phyloP scores from a whole-genome alignment of 2,113 vertebrate genomes.

The Plectropomus leopardus region DNA sequence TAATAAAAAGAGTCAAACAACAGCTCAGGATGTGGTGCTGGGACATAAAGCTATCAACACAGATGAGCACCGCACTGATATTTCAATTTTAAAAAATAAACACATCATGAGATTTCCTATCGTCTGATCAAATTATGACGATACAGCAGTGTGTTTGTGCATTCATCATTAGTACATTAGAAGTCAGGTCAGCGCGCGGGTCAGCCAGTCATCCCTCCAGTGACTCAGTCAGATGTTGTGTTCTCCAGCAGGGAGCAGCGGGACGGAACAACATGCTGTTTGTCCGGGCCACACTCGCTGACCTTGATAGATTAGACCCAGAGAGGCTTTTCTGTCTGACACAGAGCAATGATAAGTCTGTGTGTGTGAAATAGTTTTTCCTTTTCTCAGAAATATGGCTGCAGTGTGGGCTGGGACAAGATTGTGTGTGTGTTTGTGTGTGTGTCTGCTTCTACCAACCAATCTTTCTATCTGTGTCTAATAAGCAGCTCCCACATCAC shows the following conservation, averaged over 20 bases:
- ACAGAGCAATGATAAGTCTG: conserved; percentile 81
- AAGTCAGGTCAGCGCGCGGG: background rate
- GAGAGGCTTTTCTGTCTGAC: conserved; percentile 79
- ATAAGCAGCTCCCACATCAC: conserved; percentile 51
- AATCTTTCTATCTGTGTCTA: conserved; percentile 67
- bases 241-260: conserved; percentile 66
- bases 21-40: background rate
- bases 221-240: conserved; percentile 45
- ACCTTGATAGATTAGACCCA: conserved; percentile 86
- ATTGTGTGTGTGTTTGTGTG: conserved; percentile 39
- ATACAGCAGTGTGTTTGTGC: background rate
- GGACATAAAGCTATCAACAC: background rate
- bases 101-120: background rate
- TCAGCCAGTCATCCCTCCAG: conserved; percentile 28
- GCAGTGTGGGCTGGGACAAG: conserved; percentile 43
- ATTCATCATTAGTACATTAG: background rate
- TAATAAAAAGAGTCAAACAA: no score
- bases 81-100: background rate
- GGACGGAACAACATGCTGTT: conserved; percentile 79
- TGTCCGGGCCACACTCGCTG: conserved; percentile 81
- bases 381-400: conserved; percentile 74
- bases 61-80: background rate
- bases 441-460: conserved; percentile 32
- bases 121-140: background rate
- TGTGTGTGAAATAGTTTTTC: conserved; percentile 75